Base-by-base conservation (phyloP, 2,888 invertebrate genomes). In the Lamellibrachia columna region DNA sequence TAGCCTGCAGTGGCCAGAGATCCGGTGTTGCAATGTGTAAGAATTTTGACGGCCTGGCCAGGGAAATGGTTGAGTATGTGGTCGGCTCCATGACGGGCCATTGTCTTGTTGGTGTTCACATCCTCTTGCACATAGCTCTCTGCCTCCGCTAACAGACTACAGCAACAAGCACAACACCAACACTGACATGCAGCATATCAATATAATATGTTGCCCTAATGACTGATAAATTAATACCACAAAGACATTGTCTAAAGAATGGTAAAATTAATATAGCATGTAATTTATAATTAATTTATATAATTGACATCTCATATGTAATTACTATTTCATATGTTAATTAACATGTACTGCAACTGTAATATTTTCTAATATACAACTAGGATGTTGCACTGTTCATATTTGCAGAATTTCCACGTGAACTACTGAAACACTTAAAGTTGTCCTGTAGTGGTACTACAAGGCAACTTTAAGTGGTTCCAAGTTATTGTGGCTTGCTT, bases 11-110 rank as follows among this genome's bases (percentile, higher is more conserved):
- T 99, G 1, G 99, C 99, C 95, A 99, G 97, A 3, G 99, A 98
- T 0, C 99, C 99, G 1, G 99, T 99, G 96, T 99, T 99, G 96
- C 99, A 99, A 96, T 99, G 99, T 3, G 99, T 99, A 92, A 99
- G 97, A 92, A 99, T 97, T 94, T 98, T 97, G 3, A 98, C 97
- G 92, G 97, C 96, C 94, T 98, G 97, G n/a, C 94, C 94, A 7
- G 93, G 92, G 53, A 55, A 93, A 1, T 93, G 92, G 8, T 93
- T 91, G 92, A 98, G 96, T 95, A 99, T 98, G 93, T 98, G 97
- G 93, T 97, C 97, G 92, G 98, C 98, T 91, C 99, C 99, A 97
- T 97, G 97, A 94, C 97, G 97, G 92, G 99, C 99, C 95, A 99
- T 98, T 2, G 98, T 97, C 96, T 97, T 98, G 96, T 99, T 99